phyloP scores from a whole-genome alignment of 2,888 invertebrate species.

The Stenolophus ochropezus region DNA sequence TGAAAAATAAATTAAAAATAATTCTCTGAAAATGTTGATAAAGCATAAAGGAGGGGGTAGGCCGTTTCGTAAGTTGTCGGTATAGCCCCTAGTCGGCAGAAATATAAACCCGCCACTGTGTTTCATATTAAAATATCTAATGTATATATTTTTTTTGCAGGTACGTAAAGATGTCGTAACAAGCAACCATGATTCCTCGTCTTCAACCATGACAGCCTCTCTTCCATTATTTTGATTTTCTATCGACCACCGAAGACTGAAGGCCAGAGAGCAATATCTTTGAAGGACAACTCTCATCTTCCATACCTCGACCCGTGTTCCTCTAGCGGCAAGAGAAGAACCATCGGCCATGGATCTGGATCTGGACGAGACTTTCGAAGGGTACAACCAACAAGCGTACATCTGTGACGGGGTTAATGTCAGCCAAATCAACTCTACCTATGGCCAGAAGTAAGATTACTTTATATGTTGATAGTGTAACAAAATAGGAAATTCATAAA shows the following conservation, averaged over 20 bases:
- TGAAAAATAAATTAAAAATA: no score
- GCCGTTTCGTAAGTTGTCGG: no score
- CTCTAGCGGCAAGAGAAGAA: not conserved
- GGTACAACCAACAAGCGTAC: slow-evolving; percentile 19
- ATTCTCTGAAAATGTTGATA: no score
- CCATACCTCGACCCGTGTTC: not conserved
- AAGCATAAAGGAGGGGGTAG: no score
- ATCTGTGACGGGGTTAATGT: slow-evolving; percentile 4
- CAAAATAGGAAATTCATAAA: no score
- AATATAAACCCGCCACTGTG: no score
- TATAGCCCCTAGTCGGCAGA: no score
- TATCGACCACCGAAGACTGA: not conserved
- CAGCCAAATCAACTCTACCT: not conserved
- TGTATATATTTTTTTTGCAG: not conserved
- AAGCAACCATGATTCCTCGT: not conserved
- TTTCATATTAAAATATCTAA: not conserved
- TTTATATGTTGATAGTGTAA: no score
- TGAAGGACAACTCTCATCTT: not conserved
- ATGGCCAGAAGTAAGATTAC: not conserved
- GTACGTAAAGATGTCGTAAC: not conserved
- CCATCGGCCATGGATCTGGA: slow-evolving; percentile 23
- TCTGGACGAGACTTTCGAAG: slow-evolving; percentile 43
- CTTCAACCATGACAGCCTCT: not conserved
- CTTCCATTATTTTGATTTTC: not conserved
- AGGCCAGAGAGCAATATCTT: not conserved